These are phyloP conservation scores for Rhincodon typus DNA, from an alignment of 2,797 vertebrate genomes.

Conservation along the genomic window DNA sequence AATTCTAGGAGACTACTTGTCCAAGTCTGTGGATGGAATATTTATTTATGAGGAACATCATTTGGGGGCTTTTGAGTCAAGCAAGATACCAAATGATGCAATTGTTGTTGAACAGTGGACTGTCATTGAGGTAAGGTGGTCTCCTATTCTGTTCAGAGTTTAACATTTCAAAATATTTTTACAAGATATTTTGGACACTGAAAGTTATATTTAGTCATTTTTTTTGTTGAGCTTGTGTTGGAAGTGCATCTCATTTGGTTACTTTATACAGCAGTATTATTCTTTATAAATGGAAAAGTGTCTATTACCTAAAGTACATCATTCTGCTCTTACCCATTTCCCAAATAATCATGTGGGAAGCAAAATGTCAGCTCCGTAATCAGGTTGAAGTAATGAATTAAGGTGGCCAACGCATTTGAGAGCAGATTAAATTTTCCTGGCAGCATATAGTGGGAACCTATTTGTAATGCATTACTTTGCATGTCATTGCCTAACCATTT, in stretches of 20 bases:
- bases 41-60: constrained; percentile 87
- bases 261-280: not conserved
- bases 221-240: not conserved
- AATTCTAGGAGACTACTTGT: constrained; percentile 73
- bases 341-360: too few species aligned
- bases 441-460: too few species aligned
- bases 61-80: constrained; percentile 58
- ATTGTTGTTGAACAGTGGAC: constrained; percentile 98
- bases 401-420: too few species aligned
- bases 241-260: not conserved
- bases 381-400: too few species aligned
- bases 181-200: not conserved
- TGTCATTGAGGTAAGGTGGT: constrained; percentile 75
- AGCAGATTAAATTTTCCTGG: too few species aligned
- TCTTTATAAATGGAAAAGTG: not conserved
- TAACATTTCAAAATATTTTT: constrained; percentile 22
- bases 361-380: too few species aligned
- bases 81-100: constrained; percentile 75
- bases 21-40: constrained; percentile 83
- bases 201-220: not conserved
- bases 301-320: not conserved
- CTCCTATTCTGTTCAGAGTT: constrained; percentile 39
- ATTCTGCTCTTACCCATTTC: not conserved
- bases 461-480: too few species aligned
- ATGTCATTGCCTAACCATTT: too few species aligned